Base-by-base conservation (phyloP, 2,888 invertebrate genomes). In the Cantharis flavilabris region DNA sequence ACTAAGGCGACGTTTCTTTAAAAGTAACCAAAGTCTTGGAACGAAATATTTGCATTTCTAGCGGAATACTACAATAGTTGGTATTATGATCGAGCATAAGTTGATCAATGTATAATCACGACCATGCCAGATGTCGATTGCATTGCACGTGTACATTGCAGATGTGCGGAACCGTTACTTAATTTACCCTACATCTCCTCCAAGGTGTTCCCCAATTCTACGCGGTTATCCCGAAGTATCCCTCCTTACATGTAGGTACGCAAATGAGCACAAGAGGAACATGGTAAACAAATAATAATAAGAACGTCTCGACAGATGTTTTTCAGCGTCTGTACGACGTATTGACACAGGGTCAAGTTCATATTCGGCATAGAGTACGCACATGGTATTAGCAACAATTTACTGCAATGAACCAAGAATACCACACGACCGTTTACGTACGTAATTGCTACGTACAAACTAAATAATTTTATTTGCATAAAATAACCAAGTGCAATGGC, bases 161-260 rank as follows among this genome's bases (percentile, higher is more conserved):
- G 83, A 83, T 86, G 86, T 84, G 84, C 81, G 82, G 83, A 82
- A 83, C 86, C 85, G 86, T 86, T 85, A 85, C 80, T 80, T 79
- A 72, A 69, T 78, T 76, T 78, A 76, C 79, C 80, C 77, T 75
- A 72, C 76, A 73, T 78, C 75, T 79, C 76, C 77, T 77, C 83
- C 85, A 85, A 86, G 86, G 85, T 86, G 86, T 84, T 76, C 70
- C 71, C 26, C 67, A 26, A 13, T 65, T 33, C 28, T 73, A 30
- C 73, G n/a, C 30, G 69, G 33, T 76, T 76, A 76, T 73, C 69
- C 73, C 69, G 20, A 30, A 26, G 70, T 76, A 76, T 73, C 63
- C 73, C 69, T 16, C 20, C 67, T 9, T 20, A 69, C 62, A 69
- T 63, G 62, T 67, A 49, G 49, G 49, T 49, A 49, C 49, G 49